Evolutionary conservation across 2,797 vertebrate species (phyloP).

Genomic region (Leptatherina wallacei): DNA sequence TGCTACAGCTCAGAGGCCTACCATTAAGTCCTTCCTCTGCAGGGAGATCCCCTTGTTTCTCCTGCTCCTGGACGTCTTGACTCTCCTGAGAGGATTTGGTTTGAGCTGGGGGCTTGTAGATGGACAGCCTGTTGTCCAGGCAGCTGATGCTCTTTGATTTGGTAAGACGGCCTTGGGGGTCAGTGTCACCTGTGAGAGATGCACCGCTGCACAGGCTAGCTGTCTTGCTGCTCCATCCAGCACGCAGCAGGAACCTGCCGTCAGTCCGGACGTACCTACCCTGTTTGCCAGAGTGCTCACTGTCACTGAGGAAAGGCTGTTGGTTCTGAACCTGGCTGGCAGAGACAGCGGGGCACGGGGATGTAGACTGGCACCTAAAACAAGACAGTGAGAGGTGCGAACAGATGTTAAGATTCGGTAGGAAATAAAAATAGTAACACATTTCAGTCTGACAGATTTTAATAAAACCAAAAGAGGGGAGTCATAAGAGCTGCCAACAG

Average conservation of each 20-base stretch:
- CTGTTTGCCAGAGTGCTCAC: slow-evolving; percentile 84
- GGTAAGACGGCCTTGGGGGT: slow-evolving; percentile 80
- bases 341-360: slow-evolving; percentile 87
- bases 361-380: slow-evolving; percentile 92
- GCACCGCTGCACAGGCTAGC: slow-evolving; percentile 77
- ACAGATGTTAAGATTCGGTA: slow-evolving; percentile 14
- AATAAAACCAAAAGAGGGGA: slow-evolving; percentile 37
- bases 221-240: slow-evolving; percentile 82
- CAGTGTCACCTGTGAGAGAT: slow-evolving; percentile 75
- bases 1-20: slow-evolving; percentile 84
- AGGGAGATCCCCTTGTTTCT: slow-evolving; percentile 64
- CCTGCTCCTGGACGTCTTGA: slow-evolving; percentile 80
- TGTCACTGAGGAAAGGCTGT: slow-evolving; percentile 87
- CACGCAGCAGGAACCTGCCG: slow-evolving; percentile 84
- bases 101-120: slow-evolving; percentile 81
- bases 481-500: slow-evolving; percentile 36
- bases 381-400: slow-evolving; percentile 41
- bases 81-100: slow-evolving; percentile 64
- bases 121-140: slow-evolving; percentile 89
- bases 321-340: slow-evolving; percentile 83
- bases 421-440: neutral
- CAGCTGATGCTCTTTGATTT: slow-evolving; percentile 91
- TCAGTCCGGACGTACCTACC: slow-evolving; percentile 81
- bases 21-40: slow-evolving; percentile 80
- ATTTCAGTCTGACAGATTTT: slow-evolving; percentile 20